Percentiles rank a stretch among this genome's conserved stretches.
phyloP scores from a whole-genome alignment of 1,140 invertebrate genomes.

The Zaprionus camerounensis region DNA sequence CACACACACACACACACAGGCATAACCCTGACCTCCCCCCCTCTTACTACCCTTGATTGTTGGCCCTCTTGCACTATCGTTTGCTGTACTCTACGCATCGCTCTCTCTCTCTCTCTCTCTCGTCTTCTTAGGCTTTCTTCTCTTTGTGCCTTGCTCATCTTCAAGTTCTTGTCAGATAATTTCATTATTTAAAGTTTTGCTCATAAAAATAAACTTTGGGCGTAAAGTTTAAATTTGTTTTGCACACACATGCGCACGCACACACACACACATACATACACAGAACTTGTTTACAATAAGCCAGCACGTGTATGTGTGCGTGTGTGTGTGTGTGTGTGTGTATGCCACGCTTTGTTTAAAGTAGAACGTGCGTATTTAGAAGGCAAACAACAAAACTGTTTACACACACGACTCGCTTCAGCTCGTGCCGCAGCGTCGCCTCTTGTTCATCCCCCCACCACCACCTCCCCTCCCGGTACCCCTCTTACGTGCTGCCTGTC shows the following conservation, averaged over 20 bases:
- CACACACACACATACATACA: conserved; percentile 19
- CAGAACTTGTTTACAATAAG: conserved; percentile 62
- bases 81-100: background rate
- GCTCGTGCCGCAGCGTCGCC: conserved; percentile 9
- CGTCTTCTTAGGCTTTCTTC: conserved; percentile 1
- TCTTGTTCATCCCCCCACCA: background rate
- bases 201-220: conserved; percentile 82
- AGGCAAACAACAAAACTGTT: conserved; percentile 76
- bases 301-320: conserved; percentile 40
- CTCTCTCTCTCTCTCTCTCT: conserved; percentile 17
- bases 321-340: conserved; percentile 42
- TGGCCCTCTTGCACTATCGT: background rate
- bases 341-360: conserved; percentile 71
- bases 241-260: conserved; percentile 62
- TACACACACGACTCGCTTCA: conserved; percentile 63
- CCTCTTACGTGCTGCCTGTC: conserved; percentile 8
- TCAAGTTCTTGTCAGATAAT: conserved; percentile 80
- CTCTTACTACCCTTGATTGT: conserved; percentile 5
- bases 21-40: background rate
- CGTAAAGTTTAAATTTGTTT: conserved; percentile 83
- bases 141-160: conserved; percentile 50
- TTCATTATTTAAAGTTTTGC: conserved; percentile 81
- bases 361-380: conserved; percentile 82
- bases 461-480: background rate
- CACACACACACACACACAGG: background rate